Evolutionary conservation across 2,797 vertebrate genomes (phyloP).

Genomic region (Serranus cabrilla): DNA sequence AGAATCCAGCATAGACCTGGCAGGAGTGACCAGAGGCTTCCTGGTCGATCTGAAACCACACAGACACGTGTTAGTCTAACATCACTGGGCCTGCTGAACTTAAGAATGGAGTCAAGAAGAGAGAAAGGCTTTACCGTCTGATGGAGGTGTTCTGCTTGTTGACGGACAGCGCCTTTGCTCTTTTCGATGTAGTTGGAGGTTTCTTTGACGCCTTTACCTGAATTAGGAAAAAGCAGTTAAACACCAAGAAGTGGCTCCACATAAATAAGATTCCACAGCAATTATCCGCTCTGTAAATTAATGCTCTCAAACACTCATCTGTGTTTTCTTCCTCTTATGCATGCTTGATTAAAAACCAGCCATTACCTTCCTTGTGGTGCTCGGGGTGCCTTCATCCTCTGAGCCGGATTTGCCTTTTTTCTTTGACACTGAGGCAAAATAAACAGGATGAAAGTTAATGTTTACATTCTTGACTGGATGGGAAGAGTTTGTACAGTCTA

Average conservation of each 20-base stretch:
- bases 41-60: slow-evolving; percentile 76
- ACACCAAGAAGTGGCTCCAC: not conserved
- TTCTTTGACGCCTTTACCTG: slow-evolving; percentile 76
- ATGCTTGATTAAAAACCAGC: not conserved
- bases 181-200: slow-evolving; percentile 80
- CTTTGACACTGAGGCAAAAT: slow-evolving; percentile 65
- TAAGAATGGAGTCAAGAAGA: not conserved
- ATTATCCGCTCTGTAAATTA: not conserved
- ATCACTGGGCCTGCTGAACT: not conserved
- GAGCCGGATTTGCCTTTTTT: slow-evolving; percentile 59
- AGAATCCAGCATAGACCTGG: slow-evolving; percentile 77
- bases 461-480: not conserved
- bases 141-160: slow-evolving; percentile 73
- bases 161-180: slow-evolving; percentile 73
- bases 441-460: not conserved
- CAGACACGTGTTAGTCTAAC: not conserved
- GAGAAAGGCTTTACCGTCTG: slow-evolving; percentile 66
- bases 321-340: not conserved
- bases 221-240: slow-evolving; percentile 36
- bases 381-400: slow-evolving; percentile 73
- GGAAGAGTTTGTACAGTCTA: not conserved
- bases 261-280: not conserved
- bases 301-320: not conserved
- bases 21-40: slow-evolving; percentile 83
- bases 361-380: slow-evolving; percentile 75